These are phyloP conservation scores for Enteromius thamalakanensis DNA, from an alignment of 2,797 vertebrate species.

Conservation along the genomic window DNA sequence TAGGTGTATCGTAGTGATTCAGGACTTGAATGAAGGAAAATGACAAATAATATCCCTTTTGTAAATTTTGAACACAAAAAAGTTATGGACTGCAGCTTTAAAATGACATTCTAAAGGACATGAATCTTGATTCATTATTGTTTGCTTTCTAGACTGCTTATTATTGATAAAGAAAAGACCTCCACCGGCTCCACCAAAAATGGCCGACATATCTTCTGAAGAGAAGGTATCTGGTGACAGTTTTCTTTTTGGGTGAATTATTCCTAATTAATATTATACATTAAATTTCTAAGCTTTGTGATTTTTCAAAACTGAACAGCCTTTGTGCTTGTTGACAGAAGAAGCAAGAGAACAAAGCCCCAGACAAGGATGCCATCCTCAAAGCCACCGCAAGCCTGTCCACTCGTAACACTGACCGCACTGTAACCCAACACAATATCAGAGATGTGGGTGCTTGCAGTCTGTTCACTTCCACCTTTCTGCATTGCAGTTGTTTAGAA, in stretches of 20 bases:
- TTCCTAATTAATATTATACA: neutral
- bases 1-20: too few relatives aligned
- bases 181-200: conserved; percentile 84
- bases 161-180: conserved; percentile 92
- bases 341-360: conserved; percentile 96
- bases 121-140: neutral
- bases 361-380: conserved; percentile 93
- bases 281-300: neutral
- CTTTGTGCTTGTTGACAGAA: conserved; percentile 74
- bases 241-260: conserved; percentile 7
- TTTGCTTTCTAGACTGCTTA: conserved; percentile 75
- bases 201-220: conserved; percentile 88
- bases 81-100: too few relatives aligned
- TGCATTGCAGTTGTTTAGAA: neutral
- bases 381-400: conserved; percentile 89
- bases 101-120: neutral
- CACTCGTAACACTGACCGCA: conserved; percentile 84
- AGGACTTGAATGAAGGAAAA: too few relatives aligned
- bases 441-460: conserved; percentile 85
- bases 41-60: too few relatives aligned
- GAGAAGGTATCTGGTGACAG: conserved; percentile 83
- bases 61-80: too few relatives aligned
- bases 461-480: neutral
- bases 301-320: neutral
- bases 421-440: conserved; percentile 89